Evolutionary conservation across 1,140 invertebrate genomes (phyloP), one percentile per base, ranked within the genome.

Genomic region (Drosophila kikkawai): DNA sequence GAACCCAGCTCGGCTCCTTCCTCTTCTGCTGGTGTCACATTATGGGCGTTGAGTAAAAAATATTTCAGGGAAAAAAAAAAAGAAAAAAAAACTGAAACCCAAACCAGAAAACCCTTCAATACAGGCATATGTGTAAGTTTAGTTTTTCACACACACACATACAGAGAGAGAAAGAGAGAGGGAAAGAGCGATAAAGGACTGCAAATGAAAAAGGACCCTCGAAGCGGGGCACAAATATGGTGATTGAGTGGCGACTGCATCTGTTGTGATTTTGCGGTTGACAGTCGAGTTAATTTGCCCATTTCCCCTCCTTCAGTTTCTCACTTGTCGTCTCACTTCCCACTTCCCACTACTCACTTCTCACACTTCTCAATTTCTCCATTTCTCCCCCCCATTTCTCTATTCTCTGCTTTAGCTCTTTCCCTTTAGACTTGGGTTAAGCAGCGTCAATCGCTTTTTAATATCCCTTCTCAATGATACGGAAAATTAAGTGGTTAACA

Each of bases 231-330:
- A 80, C 78, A 80, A 76, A 86, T 80, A 82, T 68, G 39, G 80
- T 88, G 84, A 87, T 87, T 87, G 83, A 87, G 84, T 83, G 83
- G 44, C 84, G 68, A 80, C 84, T 87, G 83, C 83, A 88, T 88
- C 84, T 87, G 83, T 87, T 87, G 80, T 87, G 84, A 87, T 87
- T 87, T 87, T 87, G 83, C 83, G 84, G 83, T 88, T 87, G 84
- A 88, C 80, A 87, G 83, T 87, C 68, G 64, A 87, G 84, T 88
- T 88, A 88, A 87, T 87, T 87, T 86, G 67, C 65, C 79, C 67
- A 77, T 82, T 87, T 87, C 76, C 64, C 77, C 69, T 59, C 50
- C 69, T 34, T 3, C 7, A 34, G 7, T 34, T 9, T 34, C 7
- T 34, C 32, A 34, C 32, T 34, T 34, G 7, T 34, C 37, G 5